Evolutionary conservation across 2,888 invertebrate species (phyloP).

Genomic region (Drosophila bunnanda): DNA sequence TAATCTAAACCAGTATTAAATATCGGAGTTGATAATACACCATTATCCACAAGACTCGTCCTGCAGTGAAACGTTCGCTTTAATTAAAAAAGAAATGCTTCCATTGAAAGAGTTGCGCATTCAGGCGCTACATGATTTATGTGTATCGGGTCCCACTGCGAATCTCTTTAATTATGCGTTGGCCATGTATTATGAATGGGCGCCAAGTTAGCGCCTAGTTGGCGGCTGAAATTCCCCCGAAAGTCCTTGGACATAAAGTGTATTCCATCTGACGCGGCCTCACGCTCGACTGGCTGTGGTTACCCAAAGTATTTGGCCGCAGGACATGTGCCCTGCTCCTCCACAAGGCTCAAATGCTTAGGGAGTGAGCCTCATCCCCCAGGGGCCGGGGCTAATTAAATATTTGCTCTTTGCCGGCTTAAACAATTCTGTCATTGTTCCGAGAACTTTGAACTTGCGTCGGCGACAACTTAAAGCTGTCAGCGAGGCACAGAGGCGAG

Average conservation of each 20-base stretch:
- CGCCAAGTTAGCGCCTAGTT: slow-evolving; percentile 42
- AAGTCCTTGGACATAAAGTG: slow-evolving; percentile 57
- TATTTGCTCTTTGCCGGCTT: slow-evolving; percentile 61
- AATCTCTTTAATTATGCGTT: slow-evolving; percentile 66
- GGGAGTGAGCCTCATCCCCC: slow-evolving; percentile 23
- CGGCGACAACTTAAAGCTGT: slow-evolving; percentile 40
- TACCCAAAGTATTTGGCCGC: slow-evolving; percentile 40
- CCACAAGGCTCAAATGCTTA: slow-evolving; percentile 21
- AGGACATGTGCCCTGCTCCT: slow-evolving; percentile 29
- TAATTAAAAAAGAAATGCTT: slow-evolving; percentile 32
- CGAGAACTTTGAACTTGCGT: slow-evolving; percentile 44
- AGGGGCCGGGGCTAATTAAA: slow-evolving; percentile 70
- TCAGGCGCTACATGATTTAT: slow-evolving; percentile 60
- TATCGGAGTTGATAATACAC: not conserved
- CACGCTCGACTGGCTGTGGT: slow-evolving; percentile 55
- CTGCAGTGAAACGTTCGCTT: not conserved
- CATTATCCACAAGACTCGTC: too few relatives aligned
- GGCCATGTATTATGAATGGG: slow-evolving; percentile 43
- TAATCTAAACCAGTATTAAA: not conserved
- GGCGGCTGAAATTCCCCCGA: slow-evolving; percentile 57
- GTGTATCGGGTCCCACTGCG: slow-evolving; percentile 15
- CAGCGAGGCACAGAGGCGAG: not conserved
- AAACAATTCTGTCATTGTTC: slow-evolving; percentile 58
- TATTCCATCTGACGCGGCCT: slow-evolving; percentile 60
- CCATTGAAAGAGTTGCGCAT: slow-evolving; percentile 9